phyloP scores from a whole-genome alignment of 2,888 invertebrate species.

The Iselma pallidipennis region DNA sequence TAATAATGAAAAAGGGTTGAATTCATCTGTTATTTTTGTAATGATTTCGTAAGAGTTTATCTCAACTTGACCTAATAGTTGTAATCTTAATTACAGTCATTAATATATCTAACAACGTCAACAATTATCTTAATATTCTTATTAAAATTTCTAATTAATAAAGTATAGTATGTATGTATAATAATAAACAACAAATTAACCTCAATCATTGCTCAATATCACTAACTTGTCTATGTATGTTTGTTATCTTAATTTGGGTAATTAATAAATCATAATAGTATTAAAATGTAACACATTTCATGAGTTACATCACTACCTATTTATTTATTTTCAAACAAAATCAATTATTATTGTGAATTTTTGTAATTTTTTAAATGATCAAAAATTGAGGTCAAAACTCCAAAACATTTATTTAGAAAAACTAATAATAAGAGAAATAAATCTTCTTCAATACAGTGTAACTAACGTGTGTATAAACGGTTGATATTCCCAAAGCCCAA shows the following conservation, averaged over 20 bases:
- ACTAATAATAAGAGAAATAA: too few relatives aligned
- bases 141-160: background rate
- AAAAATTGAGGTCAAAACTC: too few relatives aligned
- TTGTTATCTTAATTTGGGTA: conserved; percentile 23
- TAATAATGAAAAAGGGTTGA: background rate
- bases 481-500: conserved; percentile 42
- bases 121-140: background rate
- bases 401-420: too few relatives aligned
- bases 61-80: background rate
- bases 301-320: conserved; percentile 29
- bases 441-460: too few relatives aligned
- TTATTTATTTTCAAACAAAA: background rate
- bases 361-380: too few relatives aligned
- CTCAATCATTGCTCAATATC: background rate
- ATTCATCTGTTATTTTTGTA: too few relatives aligned
- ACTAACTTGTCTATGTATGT: conserved; percentile 8
- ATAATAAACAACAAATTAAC: background rate
- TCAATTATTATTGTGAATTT: background rate
- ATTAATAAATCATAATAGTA: conserved; percentile 24
- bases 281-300: conserved; percentile 25
- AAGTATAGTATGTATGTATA: background rate
- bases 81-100: background rate
- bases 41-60: background rate
- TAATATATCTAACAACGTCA: background rate
- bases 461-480: too few relatives aligned